Percentiles rank a stretch among this genome's conserved stretches.
Conservation (phyloP, 2,888 invertebrate species). For the Pardosa pseudoannulata region DNA sequence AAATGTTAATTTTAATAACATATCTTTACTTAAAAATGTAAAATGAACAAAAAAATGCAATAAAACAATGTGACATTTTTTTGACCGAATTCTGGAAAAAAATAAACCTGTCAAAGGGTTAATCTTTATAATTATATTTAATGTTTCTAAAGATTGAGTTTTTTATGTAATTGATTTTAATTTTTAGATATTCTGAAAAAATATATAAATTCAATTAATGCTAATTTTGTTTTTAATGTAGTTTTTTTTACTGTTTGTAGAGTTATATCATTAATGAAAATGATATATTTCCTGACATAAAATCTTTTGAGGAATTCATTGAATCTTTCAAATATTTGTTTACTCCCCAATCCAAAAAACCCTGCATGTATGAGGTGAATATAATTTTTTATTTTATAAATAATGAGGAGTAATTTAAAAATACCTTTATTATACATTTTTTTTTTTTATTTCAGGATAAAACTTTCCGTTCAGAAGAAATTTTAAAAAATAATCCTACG, state of each 20-base stretch:
- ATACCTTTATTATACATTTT: neutral
- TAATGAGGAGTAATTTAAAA: neutral
- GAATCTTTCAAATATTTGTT: constrained; percentile 2
- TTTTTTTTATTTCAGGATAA: neutral
- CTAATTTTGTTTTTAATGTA: neutral
- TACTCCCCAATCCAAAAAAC: neutral
- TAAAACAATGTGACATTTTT: too few relatives aligned
- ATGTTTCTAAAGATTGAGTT: too few relatives aligned
- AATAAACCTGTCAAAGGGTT: too few relatives aligned
- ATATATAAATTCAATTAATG: too few relatives aligned
- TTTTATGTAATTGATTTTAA: too few relatives aligned
- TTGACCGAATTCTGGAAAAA: too few relatives aligned
- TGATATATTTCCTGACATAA: constrained; percentile 58
- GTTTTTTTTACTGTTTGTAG: too few relatives aligned
- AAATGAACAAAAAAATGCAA: too few relatives aligned
- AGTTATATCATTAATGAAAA: constrained; percentile 34
- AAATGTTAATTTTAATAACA: too few relatives aligned
- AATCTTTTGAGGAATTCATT: constrained; percentile 12
- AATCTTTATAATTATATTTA: too few relatives aligned
- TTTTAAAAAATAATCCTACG: constrained; percentile 2
- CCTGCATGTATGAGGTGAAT: neutral
- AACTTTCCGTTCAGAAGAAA: neutral
- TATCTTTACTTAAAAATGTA: too few relatives aligned
- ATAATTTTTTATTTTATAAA: neutral
- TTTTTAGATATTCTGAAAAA: too few relatives aligned